Evolutionary conservation across 2,797 vertebrate genomes (phyloP).

Genomic region (Echeneis naucrates): DNA sequence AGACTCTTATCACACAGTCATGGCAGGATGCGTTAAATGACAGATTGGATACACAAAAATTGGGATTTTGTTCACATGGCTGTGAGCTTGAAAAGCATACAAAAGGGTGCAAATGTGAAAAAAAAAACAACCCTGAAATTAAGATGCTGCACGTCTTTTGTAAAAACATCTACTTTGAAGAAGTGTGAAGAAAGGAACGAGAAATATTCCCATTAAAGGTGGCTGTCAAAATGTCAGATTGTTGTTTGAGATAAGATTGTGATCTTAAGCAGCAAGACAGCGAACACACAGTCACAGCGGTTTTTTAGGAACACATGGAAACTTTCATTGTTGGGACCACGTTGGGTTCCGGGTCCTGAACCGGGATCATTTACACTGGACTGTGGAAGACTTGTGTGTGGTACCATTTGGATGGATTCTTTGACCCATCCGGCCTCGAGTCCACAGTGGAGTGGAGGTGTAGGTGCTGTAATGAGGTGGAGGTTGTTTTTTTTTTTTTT

Average conservation of each 20-base stretch:
- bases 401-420: too few relatives aligned
- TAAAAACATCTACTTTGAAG: background rate
- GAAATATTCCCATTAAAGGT: too few relatives aligned
- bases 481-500: too few relatives aligned
- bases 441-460: too few relatives aligned
- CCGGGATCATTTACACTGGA: too few relatives aligned
- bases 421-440: too few relatives aligned
- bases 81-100: slow-evolving; percentile 6
- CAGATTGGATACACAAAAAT: slow-evolving; percentile 4
- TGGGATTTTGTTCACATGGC: slow-evolving; percentile 6
- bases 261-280: background rate
- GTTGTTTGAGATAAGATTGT: background rate
- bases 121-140: background rate
- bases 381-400: too few relatives aligned
- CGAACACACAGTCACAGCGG: background rate
- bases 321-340: background rate
- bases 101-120: background rate
- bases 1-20: slow-evolving; percentile 10
- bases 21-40: slow-evolving; percentile 7
- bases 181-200: background rate
- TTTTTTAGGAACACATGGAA: background rate
- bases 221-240: background rate
- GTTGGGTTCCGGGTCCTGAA: too few relatives aligned
- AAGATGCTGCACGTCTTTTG: background rate
- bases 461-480: too few relatives aligned